These are phyloP conservation scores for Drosophila ustulata DNA, from an alignment of 2,888 invertebrate species.

Conservation along the genomic window DNA sequence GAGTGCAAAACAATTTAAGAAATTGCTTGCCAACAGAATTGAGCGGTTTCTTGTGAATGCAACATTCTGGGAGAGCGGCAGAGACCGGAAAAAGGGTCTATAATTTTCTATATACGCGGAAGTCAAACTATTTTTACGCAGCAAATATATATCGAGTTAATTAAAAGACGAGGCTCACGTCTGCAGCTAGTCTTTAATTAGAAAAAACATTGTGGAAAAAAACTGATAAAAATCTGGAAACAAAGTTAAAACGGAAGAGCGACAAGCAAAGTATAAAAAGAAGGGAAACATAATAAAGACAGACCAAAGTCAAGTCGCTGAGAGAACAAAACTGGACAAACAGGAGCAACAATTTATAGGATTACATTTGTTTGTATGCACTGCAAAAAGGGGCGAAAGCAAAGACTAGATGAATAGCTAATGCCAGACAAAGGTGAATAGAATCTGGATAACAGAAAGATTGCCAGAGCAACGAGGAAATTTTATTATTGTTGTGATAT, in stretches of 20 bases:
- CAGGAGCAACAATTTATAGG: background rate
- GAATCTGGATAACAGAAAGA: background rate
- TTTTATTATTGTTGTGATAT: too few species aligned
- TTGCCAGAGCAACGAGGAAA: background rate
- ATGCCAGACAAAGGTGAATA: background rate
- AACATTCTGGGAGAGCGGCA: background rate
- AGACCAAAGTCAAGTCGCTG: too few species aligned
- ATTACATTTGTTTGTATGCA: background rate
- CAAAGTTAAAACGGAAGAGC: too few species aligned
- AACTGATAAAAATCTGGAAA: too few species aligned
- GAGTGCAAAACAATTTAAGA: slow-evolving; percentile 72
- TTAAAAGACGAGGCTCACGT: too few species aligned
- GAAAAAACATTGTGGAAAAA: too few species aligned
- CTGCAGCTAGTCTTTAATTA: too few species aligned
- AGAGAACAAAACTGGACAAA: background rate
- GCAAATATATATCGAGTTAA: too few species aligned
- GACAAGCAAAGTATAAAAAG: too few species aligned
- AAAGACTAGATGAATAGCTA: background rate
- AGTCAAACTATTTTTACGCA: background rate
- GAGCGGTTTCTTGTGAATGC: slow-evolving; percentile 14
- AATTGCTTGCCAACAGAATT: slow-evolving; percentile 62
- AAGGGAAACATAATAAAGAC: background rate
- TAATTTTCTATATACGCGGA: background rate
- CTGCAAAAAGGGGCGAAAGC: background rate
- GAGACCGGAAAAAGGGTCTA: too few species aligned